Evolutionary conservation across 2,113 vertebrate species (phyloP).

Genomic region (Ptilonorhynchus violaceus): DNA sequence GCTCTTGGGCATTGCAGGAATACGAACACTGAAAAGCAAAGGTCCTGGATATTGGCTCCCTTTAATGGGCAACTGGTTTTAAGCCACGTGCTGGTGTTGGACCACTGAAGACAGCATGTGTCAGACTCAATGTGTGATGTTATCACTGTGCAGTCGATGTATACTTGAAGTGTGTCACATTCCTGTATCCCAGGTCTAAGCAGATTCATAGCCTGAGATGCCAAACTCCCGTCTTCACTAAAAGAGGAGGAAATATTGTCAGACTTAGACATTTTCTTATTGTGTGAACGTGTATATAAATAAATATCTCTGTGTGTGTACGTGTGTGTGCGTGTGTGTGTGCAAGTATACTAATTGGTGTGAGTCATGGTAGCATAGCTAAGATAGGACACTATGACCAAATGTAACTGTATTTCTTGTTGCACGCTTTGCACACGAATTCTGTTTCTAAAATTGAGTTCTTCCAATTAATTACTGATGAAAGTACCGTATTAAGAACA

Average conservation of each 20-base stretch:
- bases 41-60: neutral
- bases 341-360: slow-evolving; percentile 52
- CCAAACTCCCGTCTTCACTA: slow-evolving; percentile 57
- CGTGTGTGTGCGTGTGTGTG: neutral
- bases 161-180: slow-evolving; percentile 69
- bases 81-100: slow-evolving; percentile 60
- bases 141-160: slow-evolving; percentile 71
- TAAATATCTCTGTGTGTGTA: slow-evolving; percentile 35
- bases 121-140: slow-evolving; percentile 64
- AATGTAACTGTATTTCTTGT: slow-evolving; percentile 70
- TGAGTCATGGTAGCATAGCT: slow-evolving; percentile 68
- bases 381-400: slow-evolving; percentile 74
- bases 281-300: slow-evolving; percentile 69
- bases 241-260: slow-evolving; percentile 72
- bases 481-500: slow-evolving; percentile 4
- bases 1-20: slow-evolving; percentile 11
- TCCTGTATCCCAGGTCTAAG: slow-evolving; percentile 61
- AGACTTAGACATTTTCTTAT: slow-evolving; percentile 64
- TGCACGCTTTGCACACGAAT: slow-evolving; percentile 76
- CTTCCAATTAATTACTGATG: slow-evolving; percentile 56
- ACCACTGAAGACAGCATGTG: slow-evolving; percentile 72
- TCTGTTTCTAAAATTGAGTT: slow-evolving; percentile 79
- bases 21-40: slow-evolving; percentile 9
- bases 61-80: slow-evolving; percentile 34
- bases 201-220: slow-evolving; percentile 68